Percentiles rank a stretch among this genome's conserved stretches.
Evolutionary conservation across 2,888 invertebrate species (phyloP).

Genomic region (Criorhina ranunculi): DNA sequence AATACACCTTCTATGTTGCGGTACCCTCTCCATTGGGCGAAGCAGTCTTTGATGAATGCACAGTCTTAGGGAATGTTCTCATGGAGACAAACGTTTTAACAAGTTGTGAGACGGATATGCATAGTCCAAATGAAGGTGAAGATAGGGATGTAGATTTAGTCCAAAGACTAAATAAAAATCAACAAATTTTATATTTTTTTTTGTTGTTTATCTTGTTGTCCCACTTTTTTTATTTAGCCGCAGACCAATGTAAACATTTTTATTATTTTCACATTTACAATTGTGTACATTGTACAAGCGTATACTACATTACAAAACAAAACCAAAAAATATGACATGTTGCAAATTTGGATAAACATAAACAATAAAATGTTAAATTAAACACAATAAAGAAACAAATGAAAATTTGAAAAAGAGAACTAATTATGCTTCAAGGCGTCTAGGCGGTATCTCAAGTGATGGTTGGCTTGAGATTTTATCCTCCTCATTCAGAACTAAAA

Average conservation of each 20-base stretch:
- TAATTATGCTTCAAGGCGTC: neutral
- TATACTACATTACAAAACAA: neutral
- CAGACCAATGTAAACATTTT: neutral
- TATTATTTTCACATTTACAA: neutral
- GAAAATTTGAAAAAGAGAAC: neutral
- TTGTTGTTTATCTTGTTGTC: too few relatives aligned
- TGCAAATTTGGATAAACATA: neutral
- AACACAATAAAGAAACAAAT: neutral
- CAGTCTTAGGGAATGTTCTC: too few relatives aligned
- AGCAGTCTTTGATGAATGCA: too few relatives aligned
- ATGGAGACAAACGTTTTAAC: too few relatives aligned
- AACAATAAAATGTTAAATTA: neutral
- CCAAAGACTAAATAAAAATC: too few relatives aligned
- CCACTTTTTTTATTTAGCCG: conserved; percentile 9
- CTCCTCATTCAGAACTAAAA: too few relatives aligned
- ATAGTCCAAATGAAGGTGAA: too few relatives aligned
- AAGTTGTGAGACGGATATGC: too few relatives aligned
- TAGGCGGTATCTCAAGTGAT: neutral
- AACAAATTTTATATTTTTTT: too few relatives aligned
- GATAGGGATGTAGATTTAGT: too few relatives aligned
- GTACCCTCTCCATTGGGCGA: too few relatives aligned
- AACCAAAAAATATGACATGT: neutral
- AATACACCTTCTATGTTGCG: too few relatives aligned
- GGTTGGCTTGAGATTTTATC: neutral
- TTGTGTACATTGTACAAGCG: neutral